Evolutionary conservation across 2,888 invertebrate genomes (phyloP).

Genomic region (Bombylius discolor): DNA sequence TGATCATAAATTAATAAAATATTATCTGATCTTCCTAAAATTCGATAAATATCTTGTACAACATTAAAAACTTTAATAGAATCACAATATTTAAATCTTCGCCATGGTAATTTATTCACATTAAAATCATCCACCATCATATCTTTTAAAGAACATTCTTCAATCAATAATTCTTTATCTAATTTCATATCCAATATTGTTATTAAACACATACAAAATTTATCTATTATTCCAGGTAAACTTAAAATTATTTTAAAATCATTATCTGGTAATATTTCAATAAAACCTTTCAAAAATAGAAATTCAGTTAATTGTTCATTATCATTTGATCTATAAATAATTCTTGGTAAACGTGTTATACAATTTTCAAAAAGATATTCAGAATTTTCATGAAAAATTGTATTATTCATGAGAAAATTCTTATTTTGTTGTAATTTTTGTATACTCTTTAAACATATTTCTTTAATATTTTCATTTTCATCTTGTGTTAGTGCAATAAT

Average conservation of each 20-base stretch:
- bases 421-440: constrained; percentile 32
- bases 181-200: constrained; percentile 42
- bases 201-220: constrained; percentile 44
- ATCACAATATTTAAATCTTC: constrained; percentile 47
- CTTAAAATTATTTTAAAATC: constrained; percentile 45
- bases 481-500: constrained; percentile 57
- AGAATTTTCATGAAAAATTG: constrained; percentile 10
- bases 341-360: constrained; percentile 50
- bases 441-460: constrained; percentile 31
- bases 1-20: constrained; percentile 46
- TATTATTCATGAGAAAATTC: constrained; percentile 3
- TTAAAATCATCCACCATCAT: constrained; percentile 32
- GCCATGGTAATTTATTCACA: constrained; percentile 44
- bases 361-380: constrained; percentile 5
- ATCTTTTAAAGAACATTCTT: constrained; percentile 35
- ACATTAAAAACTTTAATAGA: constrained; percentile 36
- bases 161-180: constrained; percentile 39
- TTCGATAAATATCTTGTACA: constrained; percentile 42
- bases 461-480: constrained; percentile 41
- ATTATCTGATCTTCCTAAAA: constrained; percentile 44
- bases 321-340: constrained; percentile 52
- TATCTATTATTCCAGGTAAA: constrained; percentile 40
- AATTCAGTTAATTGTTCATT: constrained; percentile 47
- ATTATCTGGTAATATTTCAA: constrained; percentile 44
- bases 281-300: constrained; percentile 53